Evolutionary conservation across 2,888 invertebrate species (phyloP).

Genomic region (Buathra laborator): DNA sequence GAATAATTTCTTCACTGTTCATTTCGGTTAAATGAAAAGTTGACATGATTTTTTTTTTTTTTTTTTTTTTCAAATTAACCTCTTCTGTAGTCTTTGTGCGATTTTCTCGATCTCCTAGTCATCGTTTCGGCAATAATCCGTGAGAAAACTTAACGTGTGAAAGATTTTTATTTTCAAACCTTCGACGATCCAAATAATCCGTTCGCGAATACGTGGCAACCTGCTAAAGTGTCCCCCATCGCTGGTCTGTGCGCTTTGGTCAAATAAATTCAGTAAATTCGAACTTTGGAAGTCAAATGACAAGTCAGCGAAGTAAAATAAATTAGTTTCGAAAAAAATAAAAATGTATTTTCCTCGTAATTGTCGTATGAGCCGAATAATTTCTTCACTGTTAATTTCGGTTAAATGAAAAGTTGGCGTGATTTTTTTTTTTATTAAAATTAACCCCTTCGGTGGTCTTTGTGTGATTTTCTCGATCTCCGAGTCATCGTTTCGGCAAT

Average conservation of each 20-base stretch:
- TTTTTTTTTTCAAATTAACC: too few species aligned
- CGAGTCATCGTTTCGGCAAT: neutral
- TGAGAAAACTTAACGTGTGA: neutral
- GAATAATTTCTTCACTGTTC: too few species aligned
- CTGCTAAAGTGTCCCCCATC: constrained; percentile 3
- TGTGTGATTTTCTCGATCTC: neutral
- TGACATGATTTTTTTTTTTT: neutral
- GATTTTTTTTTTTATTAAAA: too few species aligned
- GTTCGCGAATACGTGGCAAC: neutral
- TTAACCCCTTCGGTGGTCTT: neutral
- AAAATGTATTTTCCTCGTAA: neutral
- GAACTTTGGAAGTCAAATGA: neutral
- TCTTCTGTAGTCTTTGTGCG: neutral
- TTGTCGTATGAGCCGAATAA: neutral
- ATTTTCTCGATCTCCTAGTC: neutral
- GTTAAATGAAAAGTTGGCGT: neutral
- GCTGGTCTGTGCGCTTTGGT: neutral
- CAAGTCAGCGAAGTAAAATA: neutral
- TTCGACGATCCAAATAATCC: neutral
- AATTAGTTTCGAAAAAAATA: neutral
- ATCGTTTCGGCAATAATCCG: neutral
- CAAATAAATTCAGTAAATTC: neutral
- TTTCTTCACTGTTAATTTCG: too few species aligned
- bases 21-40: neutral
- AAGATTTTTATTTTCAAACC: neutral